phyloP scores from a whole-genome alignment of 1,140 invertebrate genomes.

The Drosophila repletoides region DNA sequence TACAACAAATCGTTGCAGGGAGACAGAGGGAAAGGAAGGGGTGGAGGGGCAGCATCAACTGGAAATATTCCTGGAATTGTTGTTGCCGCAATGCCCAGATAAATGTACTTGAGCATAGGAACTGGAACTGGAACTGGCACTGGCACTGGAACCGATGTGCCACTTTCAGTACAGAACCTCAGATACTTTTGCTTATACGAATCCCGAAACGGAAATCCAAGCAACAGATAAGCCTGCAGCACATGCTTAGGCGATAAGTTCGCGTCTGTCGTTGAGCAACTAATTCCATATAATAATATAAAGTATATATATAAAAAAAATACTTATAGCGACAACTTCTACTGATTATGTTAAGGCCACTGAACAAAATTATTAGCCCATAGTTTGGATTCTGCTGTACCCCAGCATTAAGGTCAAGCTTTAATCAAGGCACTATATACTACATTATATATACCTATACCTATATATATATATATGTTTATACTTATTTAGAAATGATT shows the following conservation, averaged over 20 bases:
- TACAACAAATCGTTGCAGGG: slow-evolving; percentile 12
- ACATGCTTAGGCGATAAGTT: slow-evolving; percentile 56
- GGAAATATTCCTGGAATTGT: slow-evolving; percentile 40
- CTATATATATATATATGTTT: neutral
- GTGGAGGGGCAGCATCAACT: slow-evolving; percentile 27
- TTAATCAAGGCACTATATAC: slow-evolving; percentile 43
- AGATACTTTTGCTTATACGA: slow-evolving; percentile 1
- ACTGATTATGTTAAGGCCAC: slow-evolving; percentile 40
- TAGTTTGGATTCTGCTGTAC: slow-evolving; percentile 3
- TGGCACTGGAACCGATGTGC: slow-evolving; percentile 27
- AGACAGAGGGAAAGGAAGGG: neutral
- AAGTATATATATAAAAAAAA: slow-evolving; percentile 16
- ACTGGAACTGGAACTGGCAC: neutral
- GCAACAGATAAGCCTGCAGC: slow-evolving; percentile 57
- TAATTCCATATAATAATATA: slow-evolving; percentile 18
- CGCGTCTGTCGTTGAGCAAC: slow-evolving; percentile 59
- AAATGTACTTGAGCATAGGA: neutral
- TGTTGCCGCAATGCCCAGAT: slow-evolving; percentile 5
- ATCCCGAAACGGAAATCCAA: slow-evolving; percentile 62
- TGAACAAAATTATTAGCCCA: slow-evolving; percentile 16
- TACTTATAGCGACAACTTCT: slow-evolving; percentile 40
- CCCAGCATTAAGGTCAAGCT: slow-evolving; percentile 59
- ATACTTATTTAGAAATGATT: slow-evolving; percentile 32
- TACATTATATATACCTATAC: neutral
- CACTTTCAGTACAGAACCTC: slow-evolving; percentile 39